A percentile compares a stretch with the other conserved stretches of the same genome.
These are phyloP conservation scores for Lasioglossum albipes DNA, from an alignment of 1,140 invertebrate species.

Conservation along the genomic window DNA sequence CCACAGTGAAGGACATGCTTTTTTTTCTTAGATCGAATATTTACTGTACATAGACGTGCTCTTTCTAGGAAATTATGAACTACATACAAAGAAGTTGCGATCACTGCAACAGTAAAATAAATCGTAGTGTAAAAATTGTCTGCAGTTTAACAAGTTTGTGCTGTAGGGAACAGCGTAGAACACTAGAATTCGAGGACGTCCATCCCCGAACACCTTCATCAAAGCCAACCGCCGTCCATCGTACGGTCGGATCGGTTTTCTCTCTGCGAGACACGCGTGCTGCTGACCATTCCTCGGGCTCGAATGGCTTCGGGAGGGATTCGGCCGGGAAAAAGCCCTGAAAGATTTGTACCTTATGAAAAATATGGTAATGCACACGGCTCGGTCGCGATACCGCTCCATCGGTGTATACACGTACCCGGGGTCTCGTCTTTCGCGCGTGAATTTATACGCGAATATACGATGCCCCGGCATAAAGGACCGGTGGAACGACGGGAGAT, in stretches of 20 bases:
- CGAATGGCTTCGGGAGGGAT: constrained; percentile 45
- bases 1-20: too few species aligned
- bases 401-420: constrained; percentile 12
- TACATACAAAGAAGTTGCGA: too few species aligned
- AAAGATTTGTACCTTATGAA: constrained; percentile 66
- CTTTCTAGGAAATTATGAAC: too few species aligned
- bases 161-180: too few species aligned
- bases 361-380: constrained; percentile 62
- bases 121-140: too few species aligned
- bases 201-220: too few species aligned
- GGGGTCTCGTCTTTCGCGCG: constrained; percentile 2
- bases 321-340: constrained; percentile 31
- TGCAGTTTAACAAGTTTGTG: too few species aligned
- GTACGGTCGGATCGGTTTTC: not conserved
- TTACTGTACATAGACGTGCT: too few species aligned
- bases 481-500: not conserved
- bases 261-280: not conserved
- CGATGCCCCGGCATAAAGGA: not conserved
- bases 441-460: constrained; percentile 13
- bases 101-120: too few species aligned
- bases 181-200: too few species aligned
- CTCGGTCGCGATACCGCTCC: not conserved
- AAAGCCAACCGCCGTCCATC: too few species aligned
- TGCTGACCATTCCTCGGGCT: constrained; percentile 22
- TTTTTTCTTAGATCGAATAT: too few species aligned